phyloP scores from a whole-genome alignment of 2,888 invertebrate species.

The Dendrolimus pini region DNA sequence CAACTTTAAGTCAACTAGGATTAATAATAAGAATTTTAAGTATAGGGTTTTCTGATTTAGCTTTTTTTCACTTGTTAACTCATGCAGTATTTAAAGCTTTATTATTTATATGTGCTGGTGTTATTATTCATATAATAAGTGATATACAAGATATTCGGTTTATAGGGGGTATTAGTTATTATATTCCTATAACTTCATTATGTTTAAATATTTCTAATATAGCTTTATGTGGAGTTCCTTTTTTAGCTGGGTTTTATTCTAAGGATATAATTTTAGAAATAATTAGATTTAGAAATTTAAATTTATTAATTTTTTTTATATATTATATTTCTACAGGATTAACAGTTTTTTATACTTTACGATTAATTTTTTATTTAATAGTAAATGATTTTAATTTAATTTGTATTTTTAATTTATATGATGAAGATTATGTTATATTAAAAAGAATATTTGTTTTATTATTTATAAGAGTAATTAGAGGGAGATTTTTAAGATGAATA shows the following conservation, averaged over 20 bases:
- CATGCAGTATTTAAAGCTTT: slow-evolving; percentile 87
- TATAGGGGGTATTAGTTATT: slow-evolving; percentile 66
- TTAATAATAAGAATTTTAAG: slow-evolving; percentile 82
- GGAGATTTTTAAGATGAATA: slow-evolving; percentile 70
- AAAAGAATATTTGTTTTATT: slow-evolving; percentile 65
- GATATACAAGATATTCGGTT: slow-evolving; percentile 82
- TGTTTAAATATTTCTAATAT: slow-evolving; percentile 78
- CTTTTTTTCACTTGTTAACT: slow-evolving; percentile 83
- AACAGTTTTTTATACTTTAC: slow-evolving; percentile 75
- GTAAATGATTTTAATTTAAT: slow-evolving; percentile 64
- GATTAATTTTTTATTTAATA: slow-evolving; percentile 74
- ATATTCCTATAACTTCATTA: slow-evolving; percentile 69
- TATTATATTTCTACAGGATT: slow-evolving; percentile 76
- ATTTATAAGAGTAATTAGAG: slow-evolving; percentile 71
- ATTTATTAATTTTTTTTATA: slow-evolving; percentile 71
- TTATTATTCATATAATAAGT: slow-evolving; percentile 79
- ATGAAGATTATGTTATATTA: slow-evolving; percentile 65
- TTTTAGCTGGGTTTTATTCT: slow-evolving; percentile 81
- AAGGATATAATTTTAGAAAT: slow-evolving; percentile 79
- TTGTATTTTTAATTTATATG: slow-evolving; percentile 62
- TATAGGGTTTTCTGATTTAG: slow-evolving; percentile 69
- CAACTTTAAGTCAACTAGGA: slow-evolving; percentile 85
- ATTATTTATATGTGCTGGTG: slow-evolving; percentile 83
- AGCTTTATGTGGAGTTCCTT: slow-evolving; percentile 79
- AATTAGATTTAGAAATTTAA: slow-evolving; percentile 66